Conservation (phyloP, 2,888 invertebrate genomes). For the Linnaemya tessellans region DNA sequence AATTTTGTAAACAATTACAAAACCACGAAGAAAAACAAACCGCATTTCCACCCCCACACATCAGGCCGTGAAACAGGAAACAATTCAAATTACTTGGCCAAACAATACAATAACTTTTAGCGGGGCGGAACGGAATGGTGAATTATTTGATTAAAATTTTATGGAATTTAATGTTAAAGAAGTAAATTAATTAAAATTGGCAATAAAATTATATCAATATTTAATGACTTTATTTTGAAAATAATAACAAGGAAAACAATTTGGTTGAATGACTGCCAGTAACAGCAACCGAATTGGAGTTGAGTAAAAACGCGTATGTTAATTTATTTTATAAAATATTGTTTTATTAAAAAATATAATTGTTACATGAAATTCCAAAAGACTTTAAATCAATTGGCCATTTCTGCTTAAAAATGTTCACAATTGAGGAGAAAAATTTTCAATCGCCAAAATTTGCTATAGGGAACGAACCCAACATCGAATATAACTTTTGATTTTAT, state of each 20-base stretch:
- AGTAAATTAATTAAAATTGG: conserved; percentile 4
- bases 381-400: neutral
- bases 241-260: neutral
- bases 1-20: conserved; percentile 12
- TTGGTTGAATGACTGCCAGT: neutral
- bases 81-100: conserved; percentile 22
- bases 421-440: too few relatives aligned
- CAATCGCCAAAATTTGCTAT: too few relatives aligned
- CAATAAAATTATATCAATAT: neutral
- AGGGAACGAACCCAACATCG: too few relatives aligned
- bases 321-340: conserved; percentile 21
- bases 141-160: conserved; percentile 36
- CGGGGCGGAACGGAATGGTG: neutral
- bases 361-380: neutral
- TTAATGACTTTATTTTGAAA: conserved; percentile 19
- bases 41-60: neutral
- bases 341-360: conserved; percentile 4
- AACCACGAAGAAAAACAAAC: conserved; percentile 22
- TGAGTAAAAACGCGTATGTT: neutral
- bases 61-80: neutral
- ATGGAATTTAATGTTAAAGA: neutral
- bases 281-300: conserved; percentile 4
- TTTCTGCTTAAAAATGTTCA: too few relatives aligned
- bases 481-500: too few relatives aligned
- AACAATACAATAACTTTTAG: conserved; percentile 10